A percentile compares a stretch with the other conserved stretches of the same genome.
Evolutionary conservation across 2,113 vertebrate species (phyloP).

Genomic region (Danio rerio): GRCz12tu NC_133183.1:27954501-27955000

Average conservation of each 20-base stretch:
- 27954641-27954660: background rate
- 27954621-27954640: background rate
- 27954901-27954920: conserved; percentile 2
- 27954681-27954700: conserved; percentile 76
- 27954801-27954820: conserved; percentile 52
- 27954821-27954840: conserved; percentile 54
- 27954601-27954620: conserved; percentile 80
- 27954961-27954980: background rate
- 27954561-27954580: conserved; percentile 96
- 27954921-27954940: conserved; percentile 43
- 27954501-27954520: conserved; percentile 98
- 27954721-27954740: conserved; percentile 96
- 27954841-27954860: conserved; percentile 53
- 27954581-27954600: conserved; percentile 87
- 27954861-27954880: conserved; percentile 43
- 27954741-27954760: conserved; percentile 98
- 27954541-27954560: conserved; percentile 98
- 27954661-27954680: background rate
- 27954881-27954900: conserved; percentile 36
- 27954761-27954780: conserved; percentile 85
- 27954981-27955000: conserved; percentile 34
- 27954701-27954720: conserved; percentile 99
- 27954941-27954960: conserved; percentile 21
- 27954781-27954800: conserved; percentile 58
- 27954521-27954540: conserved; percentile 98